Evolutionary conservation across 2,797 vertebrate species (phyloP), one percentile per base, ranked within the genome.

Genomic region (Catharus ustulatus): DNA sequence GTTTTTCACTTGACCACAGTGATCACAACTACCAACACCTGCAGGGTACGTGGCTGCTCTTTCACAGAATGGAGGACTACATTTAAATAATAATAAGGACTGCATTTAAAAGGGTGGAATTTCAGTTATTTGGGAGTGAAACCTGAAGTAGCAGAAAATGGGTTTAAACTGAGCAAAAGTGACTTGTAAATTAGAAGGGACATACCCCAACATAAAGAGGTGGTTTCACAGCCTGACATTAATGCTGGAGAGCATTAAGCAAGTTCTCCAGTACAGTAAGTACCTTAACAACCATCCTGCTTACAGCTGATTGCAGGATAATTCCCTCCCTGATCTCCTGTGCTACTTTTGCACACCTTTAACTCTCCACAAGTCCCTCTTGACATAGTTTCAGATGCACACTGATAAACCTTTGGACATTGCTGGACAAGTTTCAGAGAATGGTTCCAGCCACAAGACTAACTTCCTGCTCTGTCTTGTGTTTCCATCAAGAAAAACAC

Each of bases 271-370:
- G 84, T 49, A 76, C 40, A 82, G 45, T 59, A 87, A 92, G 64
- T 71, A 46, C 72, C 64, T 80, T 85, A 93, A 79, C 63, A 93
- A 57, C 32, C 82, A 85, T 29, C 67, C 94, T 83, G 38, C 82
- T 92, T 68, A 61, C 61, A 91, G 72, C 68, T 89, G 75, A 80
- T 91, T 71, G 26, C 72, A 55, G 61, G 64, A 62, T 89, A 94
- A 90, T 85, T 92, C 75, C 75, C 42, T 74, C 79, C 64, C 55
- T 75, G 77, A 89, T 89, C 84, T 87, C 75, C 67, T 79, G 81
- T 20, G 51, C 78, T 82, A 29, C 71, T 77, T 77, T 17, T 67
- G 84, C 34, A 87, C 26, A 87, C 61, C 49, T 89, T 74, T 72
- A 85, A 55, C 59, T 57, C 72, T 68, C 68, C 30, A 2, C 63